phyloP scores from a whole-genome alignment of 2,888 invertebrate species.

The Diplazon laetatorius region DNA sequence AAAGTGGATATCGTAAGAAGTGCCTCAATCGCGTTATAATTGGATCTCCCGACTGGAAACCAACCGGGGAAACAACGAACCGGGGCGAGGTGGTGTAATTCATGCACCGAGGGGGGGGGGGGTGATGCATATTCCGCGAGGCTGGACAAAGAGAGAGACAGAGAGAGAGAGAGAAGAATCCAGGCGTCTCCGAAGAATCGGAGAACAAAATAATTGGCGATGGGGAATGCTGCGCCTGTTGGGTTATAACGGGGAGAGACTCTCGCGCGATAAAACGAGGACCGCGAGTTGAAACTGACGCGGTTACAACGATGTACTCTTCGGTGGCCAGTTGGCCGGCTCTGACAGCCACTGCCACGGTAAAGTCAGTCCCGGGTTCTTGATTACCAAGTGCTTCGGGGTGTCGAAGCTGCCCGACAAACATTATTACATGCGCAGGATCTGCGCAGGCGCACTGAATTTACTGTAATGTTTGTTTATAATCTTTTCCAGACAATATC shows the following conservation, averaged over 20 bases:
- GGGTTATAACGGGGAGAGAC: conserved; percentile 28
- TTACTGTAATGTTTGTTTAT: conserved; percentile 12
- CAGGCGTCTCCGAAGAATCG: conserved; percentile 52
- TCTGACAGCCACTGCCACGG: background rate
- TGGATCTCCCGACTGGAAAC: conserved; percentile 56
- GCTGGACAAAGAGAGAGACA: conserved; percentile 25
- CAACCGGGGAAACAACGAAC: conserved; percentile 32
- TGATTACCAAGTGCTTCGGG: conserved; percentile 15
- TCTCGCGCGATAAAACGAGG: conserved; percentile 20
- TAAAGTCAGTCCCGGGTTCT: conserved; percentile 29
- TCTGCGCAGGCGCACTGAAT: conserved; percentile 55
- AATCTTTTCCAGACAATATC: too few relatives aligned
- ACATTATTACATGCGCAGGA: conserved; percentile 67
- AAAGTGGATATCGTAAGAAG: conserved; percentile 54
- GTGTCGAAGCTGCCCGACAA: conserved; percentile 39
- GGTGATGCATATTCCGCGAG: conserved; percentile 55
- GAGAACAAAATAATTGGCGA: conserved; percentile 63
- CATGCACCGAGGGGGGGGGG: conserved; percentile 35
- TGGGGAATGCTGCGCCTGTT: conserved; percentile 30
- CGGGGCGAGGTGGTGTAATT: conserved; percentile 53
- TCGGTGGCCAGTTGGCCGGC: background rate
- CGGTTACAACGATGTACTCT: background rate
- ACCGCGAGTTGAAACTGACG: conserved; percentile 17
- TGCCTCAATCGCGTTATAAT: conserved; percentile 56
- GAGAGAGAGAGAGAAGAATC: conserved; percentile 46